Evolutionary conservation across 2,113 vertebrate genomes (phyloP), one percentile per base, ranked within the genome.

Genomic region (Esox niger): DNA sequence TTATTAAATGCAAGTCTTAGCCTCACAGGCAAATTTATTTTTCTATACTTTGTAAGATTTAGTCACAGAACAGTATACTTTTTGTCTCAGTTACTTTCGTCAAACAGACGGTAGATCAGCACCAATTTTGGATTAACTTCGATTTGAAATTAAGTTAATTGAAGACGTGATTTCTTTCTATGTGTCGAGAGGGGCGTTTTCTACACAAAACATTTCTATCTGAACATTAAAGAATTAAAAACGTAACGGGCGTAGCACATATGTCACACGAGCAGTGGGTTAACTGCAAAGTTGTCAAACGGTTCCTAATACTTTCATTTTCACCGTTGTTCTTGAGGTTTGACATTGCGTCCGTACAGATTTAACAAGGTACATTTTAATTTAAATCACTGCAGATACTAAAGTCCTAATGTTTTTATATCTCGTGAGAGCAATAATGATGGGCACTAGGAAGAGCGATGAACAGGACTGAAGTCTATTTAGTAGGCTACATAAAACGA

Each of bases 311-410:
- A 66, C 62, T 61, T 56, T 62, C 9, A 30, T 58, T 62, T 68
- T 66, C 59, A 10, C 46, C 66, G 60, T 33, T 74, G 65, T 74
- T 76, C n/a, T 26, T 47, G 9, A 20, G 17, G 27, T 29, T 46
- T 57, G 56, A 71, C 74, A 67, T 73, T 71, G 57, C 35, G 63
- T 82, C 73, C 60, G 68, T 58, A 71, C 74, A 77, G 47, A 62
- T 60, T 15, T 68, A 81, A 84, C 78, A 79, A 84, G 82, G 80
- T 80, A 82, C 75, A n/a, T 77, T 74, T 72, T 75, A 69, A 63
- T 79, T 70, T 79, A 73, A 61, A 62, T 73, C 73, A 78, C 70
- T 59, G 15, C 64, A 70, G 66, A 75, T 62, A n/a, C n/a, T n/a
- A n/a, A n/a, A n/a, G n/a, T n/a, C 63, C 62, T 29, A 72, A 79